These are phyloP conservation scores for Bombus impatiens DNA, from an alignment of 1,140 invertebrate species.

Conservation along the genomic window DNA sequence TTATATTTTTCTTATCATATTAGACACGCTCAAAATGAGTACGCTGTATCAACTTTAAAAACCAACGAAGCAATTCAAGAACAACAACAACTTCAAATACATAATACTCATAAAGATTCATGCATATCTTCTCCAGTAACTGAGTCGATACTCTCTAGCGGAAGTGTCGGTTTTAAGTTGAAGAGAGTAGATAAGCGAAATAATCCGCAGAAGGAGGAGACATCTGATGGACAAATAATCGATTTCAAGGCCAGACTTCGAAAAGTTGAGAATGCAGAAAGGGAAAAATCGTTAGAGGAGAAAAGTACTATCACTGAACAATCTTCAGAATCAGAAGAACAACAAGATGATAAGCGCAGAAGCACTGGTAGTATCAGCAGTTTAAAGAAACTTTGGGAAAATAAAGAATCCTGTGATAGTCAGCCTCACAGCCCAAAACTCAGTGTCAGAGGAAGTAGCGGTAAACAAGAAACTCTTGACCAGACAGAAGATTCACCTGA, in stretches of 20 bases:
- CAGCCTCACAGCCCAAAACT: slow-evolving; percentile 86
- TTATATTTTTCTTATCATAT: not conserved
- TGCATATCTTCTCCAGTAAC: slow-evolving; percentile 26
- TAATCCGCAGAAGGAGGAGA: slow-evolving; percentile 82
- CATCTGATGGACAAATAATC: slow-evolving; percentile 85
- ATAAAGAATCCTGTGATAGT: slow-evolving; percentile 83
- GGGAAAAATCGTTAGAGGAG: slow-evolving; percentile 78
- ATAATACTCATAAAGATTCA: slow-evolving; percentile 38
- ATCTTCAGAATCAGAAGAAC: slow-evolving; percentile 62
- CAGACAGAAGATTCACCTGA: slow-evolving; percentile 83
- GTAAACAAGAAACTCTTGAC: slow-evolving; percentile 75
- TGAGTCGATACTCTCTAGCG: slow-evolving; percentile 61
- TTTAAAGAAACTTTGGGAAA: slow-evolving; percentile 96
- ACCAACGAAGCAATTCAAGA: slow-evolving; percentile 48
- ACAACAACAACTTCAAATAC: slow-evolving; percentile 46
- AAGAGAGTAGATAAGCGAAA: slow-evolving; percentile 87
- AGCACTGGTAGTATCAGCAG: slow-evolving; percentile 96
- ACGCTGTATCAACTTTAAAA: slow-evolving; percentile 73
- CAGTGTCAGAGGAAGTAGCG: slow-evolving; percentile 73
- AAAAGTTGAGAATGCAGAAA: slow-evolving; percentile 87
- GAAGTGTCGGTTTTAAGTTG: slow-evolving; percentile 81
- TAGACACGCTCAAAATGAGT: slow-evolving; percentile 72
- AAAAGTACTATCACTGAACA: slow-evolving; percentile 49
- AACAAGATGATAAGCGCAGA: slow-evolving; percentile 90
- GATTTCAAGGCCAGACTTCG: slow-evolving; percentile 93